Percentiles rank a stretch among this genome's conserved stretches.
phyloP scores from a whole-genome alignment of 2,797 vertebrate genomes.

The Eidolon dupreanum region DNA sequence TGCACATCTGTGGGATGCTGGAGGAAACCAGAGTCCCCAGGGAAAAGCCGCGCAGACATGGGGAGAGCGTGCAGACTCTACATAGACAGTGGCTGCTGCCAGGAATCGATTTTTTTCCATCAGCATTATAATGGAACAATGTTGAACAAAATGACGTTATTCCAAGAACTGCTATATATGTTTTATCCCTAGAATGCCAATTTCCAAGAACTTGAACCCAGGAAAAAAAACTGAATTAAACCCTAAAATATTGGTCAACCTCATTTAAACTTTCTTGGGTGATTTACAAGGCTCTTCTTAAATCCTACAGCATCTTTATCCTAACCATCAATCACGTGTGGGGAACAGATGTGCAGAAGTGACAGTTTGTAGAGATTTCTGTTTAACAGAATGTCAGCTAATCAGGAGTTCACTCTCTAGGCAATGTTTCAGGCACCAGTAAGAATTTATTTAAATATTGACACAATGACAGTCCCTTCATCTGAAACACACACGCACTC shows the following conservation, averaged over 20 bases:
- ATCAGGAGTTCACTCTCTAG: background rate
- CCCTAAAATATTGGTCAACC: background rate
- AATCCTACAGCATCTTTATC: background rate
- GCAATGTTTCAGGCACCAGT: background rate
- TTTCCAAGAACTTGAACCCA: background rate
- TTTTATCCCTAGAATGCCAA: background rate
- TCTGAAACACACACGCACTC: background rate
- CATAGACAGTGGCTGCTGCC: background rate
- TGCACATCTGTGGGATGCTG: background rate
- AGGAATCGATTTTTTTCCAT: background rate
- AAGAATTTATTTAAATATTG: background rate
- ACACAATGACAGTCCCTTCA: background rate
- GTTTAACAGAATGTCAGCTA: background rate
- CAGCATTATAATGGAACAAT: background rate
- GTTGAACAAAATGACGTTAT: background rate
- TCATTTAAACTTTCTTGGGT: constrained; percentile 1
- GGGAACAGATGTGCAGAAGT: background rate
- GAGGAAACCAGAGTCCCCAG: too few species aligned
- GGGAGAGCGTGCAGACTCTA: background rate
- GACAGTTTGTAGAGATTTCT: background rate
- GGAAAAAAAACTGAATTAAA: background rate
- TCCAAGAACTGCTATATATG: background rate
- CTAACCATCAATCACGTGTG: background rate
- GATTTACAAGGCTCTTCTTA: background rate
- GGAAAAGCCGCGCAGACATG: background rate